A percentile compares a stretch with the other conserved stretches of the same genome.
Evolutionary conservation across 2,888 invertebrate species (phyloP).

Genomic region (Thymelicus acteon): DNA sequence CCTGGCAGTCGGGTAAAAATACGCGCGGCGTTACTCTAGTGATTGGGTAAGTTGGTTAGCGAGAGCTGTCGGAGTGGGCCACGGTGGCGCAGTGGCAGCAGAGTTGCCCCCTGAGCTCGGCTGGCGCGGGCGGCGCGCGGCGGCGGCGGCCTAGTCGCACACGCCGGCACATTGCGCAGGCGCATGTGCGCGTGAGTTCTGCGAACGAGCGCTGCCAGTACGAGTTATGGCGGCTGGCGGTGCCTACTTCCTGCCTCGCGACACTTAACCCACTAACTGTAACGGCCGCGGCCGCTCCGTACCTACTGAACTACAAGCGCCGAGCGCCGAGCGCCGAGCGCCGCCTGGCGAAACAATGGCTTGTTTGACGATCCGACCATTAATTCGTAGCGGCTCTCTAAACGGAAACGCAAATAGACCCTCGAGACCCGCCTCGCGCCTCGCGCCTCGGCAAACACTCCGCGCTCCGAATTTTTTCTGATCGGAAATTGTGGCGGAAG

Average conservation of each 20-base stretch:
- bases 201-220: slow-evolving; percentile 5
- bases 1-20: too few species aligned
- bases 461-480: slow-evolving; percentile 13
- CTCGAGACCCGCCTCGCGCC: slow-evolving; percentile 4
- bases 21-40: too few species aligned
- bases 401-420: slow-evolving; percentile 30
- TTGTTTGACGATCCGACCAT: slow-evolving; percentile 55
- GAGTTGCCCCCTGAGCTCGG: too few species aligned
- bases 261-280: slow-evolving; percentile 35
- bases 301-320: slow-evolving; percentile 30
- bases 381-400: slow-evolving; percentile 59
- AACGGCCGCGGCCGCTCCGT: slow-evolving; percentile 25
- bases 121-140: too few species aligned
- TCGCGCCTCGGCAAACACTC: slow-evolving; percentile 24
- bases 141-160: slow-evolving; percentile 9
- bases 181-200: slow-evolving; percentile 35
- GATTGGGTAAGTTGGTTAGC: too few species aligned
- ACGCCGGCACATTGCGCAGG: slow-evolving; percentile 28
- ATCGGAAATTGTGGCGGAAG: slow-evolving; percentile 30
- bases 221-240: slow-evolving; percentile 3
- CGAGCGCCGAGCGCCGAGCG: not conserved
- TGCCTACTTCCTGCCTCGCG: slow-evolving; percentile 30
- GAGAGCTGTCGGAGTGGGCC: too few species aligned
- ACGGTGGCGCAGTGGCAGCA: too few species aligned
- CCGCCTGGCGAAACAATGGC: slow-evolving; percentile 18